phyloP scores from a whole-genome alignment of 1,140 invertebrate genomes.

The Chironomus striatipennis region DNA sequence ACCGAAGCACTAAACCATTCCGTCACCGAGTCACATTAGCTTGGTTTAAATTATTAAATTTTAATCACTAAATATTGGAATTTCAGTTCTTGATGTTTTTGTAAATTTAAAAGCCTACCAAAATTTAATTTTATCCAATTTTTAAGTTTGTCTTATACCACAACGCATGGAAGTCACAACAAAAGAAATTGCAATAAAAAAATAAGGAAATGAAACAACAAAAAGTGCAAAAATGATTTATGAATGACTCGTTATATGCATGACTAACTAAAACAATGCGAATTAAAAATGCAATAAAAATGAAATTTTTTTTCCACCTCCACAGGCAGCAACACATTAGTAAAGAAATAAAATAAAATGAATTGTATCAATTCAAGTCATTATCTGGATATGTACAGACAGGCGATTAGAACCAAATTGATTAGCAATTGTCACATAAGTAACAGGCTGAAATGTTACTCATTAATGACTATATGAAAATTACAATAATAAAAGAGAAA shows the following conservation, averaged over 20 bases:
- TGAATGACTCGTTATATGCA: neutral
- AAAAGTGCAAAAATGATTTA: neutral
- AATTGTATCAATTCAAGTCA: too few species aligned
- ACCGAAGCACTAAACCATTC: too few species aligned
- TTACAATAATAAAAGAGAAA: too few species aligned
- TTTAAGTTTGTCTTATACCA: too few species aligned
- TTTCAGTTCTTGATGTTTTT: too few species aligned
- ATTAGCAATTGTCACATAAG: slow-evolving; percentile 6
- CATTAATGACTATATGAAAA: neutral
- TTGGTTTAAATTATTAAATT: too few species aligned
- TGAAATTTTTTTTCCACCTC: neutral
- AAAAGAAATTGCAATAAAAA: neutral
- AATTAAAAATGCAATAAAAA: neutral
- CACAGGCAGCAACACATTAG: neutral
- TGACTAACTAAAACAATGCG: neutral
- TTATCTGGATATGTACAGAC: neutral
- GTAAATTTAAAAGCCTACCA: too few species aligned
- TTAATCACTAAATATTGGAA: too few species aligned
- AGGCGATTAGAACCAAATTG: neutral
- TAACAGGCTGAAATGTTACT: neutral
- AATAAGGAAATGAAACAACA: neutral
- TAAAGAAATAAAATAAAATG: neutral
- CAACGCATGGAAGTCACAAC: too few species aligned
- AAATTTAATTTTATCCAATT: too few species aligned
- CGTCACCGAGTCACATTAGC: too few species aligned